A percentile compares a stretch with the other conserved stretches of the same genome.
phyloP scores from a whole-genome alignment of 2,113 vertebrate genomes.

The Corydoras maculifer region DNA sequence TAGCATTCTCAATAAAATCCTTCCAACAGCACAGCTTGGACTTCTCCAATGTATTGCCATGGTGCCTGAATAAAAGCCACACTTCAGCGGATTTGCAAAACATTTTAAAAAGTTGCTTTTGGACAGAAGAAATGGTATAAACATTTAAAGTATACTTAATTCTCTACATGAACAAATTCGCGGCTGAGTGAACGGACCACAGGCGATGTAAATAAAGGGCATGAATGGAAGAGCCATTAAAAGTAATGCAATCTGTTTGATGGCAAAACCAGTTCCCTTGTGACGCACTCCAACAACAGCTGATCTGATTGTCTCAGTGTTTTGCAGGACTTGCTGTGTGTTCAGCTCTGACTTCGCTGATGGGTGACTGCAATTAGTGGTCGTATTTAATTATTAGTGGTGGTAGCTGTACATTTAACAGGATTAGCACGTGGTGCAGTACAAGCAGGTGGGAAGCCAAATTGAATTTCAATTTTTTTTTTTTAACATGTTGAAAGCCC shows the following conservation, averaged over 20 bases:
- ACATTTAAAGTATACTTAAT: conserved; percentile 11
- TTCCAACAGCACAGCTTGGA: no score
- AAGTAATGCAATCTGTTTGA: conserved; percentile 27
- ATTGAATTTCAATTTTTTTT: no score
- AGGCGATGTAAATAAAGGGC: conserved; percentile 2
- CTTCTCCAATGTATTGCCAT: background rate
- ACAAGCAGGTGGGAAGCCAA: conserved; percentile 1
- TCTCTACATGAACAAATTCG: background rate
- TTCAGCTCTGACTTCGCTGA: no score
- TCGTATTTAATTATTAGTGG: conserved; percentile 27
- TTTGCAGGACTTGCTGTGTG: background rate
- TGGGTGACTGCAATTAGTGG: conserved; percentile 29
- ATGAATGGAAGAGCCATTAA: conserved; percentile 28
- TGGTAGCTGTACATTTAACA: conserved; percentile 17
- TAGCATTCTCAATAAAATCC: no score
- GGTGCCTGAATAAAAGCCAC: background rate
- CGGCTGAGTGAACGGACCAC: conserved; percentile 16
- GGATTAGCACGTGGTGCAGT: background rate
- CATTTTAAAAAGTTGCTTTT: no score
- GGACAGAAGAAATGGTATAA: conserved; percentile 20
- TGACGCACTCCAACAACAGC: conserved; percentile 20
- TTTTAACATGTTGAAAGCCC: no score
- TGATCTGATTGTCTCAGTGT: conserved; percentile 32
- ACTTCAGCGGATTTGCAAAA: no score
- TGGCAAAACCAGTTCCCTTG: conserved; percentile 10